Base-by-base conservation (phyloP, 2,888 invertebrate genomes). In the Omphaloscelis lunosa region DNA sequence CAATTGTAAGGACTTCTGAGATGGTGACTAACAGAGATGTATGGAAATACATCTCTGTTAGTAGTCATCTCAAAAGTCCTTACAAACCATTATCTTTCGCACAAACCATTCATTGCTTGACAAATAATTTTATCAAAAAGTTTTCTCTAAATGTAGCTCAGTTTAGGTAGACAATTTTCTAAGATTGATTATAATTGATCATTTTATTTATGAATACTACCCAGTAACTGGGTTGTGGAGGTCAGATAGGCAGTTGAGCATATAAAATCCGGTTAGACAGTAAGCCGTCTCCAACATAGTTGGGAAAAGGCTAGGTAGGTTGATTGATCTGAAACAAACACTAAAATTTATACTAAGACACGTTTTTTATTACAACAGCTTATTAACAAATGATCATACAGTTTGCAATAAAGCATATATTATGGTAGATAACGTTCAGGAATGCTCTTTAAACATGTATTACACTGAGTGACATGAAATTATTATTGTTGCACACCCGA, bases 381-480 rank as follows among this genome's bases (percentile, higher is more conserved):
- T n/a, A 53, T n/a, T 51, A 67, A 34, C 15, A 51, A 68, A 68
- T 34, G n/a, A n/a, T 68, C 7, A n/a, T 53, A 17, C n/a, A 56
- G 34, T 34, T 53, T n/a, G 34, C 68, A 53, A 68, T 34, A n/a
- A 51, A 34, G 53, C 17, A 11, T n/a, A 34, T 39, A 6, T 5
- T 39, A 48, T 72, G 11, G 20, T 45, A 72, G 45, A 58, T 74
- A 72, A 34, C 45, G 23, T 5, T n/a, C 15, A 20, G 27, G 1
- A 27, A 73, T 74, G 20, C 12, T 72, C 20, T 56, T 58, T 29
- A 17, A n/a, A 34, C n/a, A 11, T 20, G n/a, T 58, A 34, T 20
- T 20, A 7, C 15, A 34, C 23, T 6, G 48, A 39, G 27, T 74
- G 34, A 58, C 73, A 73, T 27, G 58, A 74, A 59, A 29, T 74